Base-by-base conservation (phyloP, 2,888 invertebrate genomes). In the Lampropteryx suffumata region DNA sequence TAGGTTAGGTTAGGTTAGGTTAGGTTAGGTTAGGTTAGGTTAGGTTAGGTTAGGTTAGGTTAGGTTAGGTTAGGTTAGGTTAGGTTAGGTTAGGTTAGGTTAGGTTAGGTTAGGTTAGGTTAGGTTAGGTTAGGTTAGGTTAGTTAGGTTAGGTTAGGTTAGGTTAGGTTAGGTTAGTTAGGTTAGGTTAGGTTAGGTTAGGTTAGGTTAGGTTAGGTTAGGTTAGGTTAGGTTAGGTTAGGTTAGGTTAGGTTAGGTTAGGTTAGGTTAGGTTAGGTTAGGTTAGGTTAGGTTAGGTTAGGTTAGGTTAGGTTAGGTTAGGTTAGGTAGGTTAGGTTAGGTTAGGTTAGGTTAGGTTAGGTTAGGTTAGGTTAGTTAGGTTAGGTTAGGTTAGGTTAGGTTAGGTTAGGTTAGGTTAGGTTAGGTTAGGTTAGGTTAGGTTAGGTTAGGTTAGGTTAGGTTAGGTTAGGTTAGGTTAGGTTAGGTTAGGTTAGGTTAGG, bases 121-220 rank as follows among this genome's bases (percentile, higher is more conserved):
- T 46, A 46, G 49, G 49, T 41, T 49, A 42, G 42, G 49, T 41
- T 49, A 34, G 34, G 17, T 17, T 17, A 17, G 17, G 17, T 17
- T 17, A 17, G 17, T 2, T 17, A 17, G 17, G 40, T 48, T 46
- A 51, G 45, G 51, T 46, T 51, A 51, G 45, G 51, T 51, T 51
- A 50, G 50, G 50, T 50, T 50, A 50, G 50, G 50, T 46, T 50
- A 50, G 50, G 46, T 17, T 3, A 4, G 17, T 17, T 17, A 17
- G 17, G 40, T 48, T 46, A 51, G 45, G 51, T 46, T 51, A 51
- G 45, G 51, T 51, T 51, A 50, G 50, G 50, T 50, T 50, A 50
- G 50, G 50, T 46, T 50, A 50, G 50, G 46, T 43, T 46, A 46
- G 46, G 42, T 42, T 42, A 41, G 29, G 14, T 39, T 28, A 10